These are phyloP conservation scores for Ailurus styani DNA, from an alignment of 2,113 vertebrate species.

Conservation along the genomic window DNA sequence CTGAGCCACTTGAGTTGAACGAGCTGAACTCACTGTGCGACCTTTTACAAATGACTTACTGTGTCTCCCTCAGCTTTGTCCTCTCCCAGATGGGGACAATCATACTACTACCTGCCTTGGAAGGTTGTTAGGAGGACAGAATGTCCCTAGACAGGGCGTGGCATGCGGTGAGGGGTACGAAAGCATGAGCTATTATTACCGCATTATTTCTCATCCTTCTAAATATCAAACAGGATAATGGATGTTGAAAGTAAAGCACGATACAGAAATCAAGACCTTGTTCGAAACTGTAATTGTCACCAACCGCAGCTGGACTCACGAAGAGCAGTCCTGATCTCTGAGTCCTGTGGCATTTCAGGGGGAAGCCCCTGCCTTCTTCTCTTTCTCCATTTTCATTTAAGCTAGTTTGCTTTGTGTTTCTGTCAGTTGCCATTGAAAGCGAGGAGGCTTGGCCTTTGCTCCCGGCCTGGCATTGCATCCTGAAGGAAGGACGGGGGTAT, in stretches of 20 bases:
- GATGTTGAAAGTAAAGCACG: background rate
- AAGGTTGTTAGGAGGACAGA: background rate
- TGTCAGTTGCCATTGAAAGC: background rate
- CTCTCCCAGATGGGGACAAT: background rate
- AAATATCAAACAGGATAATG: background rate
- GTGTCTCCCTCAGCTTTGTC: background rate
- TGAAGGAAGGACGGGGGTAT: background rate
- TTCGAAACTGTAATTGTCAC: background rate
- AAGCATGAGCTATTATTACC: background rate
- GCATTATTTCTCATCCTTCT: background rate
- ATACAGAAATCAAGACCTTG: background rate
- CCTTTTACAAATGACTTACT: background rate
- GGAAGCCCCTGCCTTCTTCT: background rate
- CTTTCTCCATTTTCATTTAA: background rate
- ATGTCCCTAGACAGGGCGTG: background rate
- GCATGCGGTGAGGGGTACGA: background rate
- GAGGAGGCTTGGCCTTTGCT: background rate
- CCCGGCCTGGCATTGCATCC: background rate
- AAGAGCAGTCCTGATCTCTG: background rate
- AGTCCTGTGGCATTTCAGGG: background rate
- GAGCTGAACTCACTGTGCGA: background rate
- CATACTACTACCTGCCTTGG: background rate
- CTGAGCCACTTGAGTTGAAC: background rate
- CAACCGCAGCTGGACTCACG: background rate
- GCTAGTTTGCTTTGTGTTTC: background rate